phyloP scores from a whole-genome alignment of 1,140 invertebrate genomes.

The Elysia chlorotica region DNA sequence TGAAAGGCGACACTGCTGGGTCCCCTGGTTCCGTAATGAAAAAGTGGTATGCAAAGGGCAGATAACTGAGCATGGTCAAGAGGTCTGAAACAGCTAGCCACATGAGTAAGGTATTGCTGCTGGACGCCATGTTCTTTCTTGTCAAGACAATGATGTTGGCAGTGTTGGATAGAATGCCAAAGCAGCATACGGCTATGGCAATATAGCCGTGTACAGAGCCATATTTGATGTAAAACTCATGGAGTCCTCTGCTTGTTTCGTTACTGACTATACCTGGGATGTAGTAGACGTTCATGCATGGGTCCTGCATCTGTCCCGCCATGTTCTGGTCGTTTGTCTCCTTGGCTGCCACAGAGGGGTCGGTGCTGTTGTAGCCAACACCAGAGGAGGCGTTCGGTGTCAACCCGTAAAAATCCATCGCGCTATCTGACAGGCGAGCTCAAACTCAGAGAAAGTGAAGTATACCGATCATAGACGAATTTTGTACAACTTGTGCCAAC shows the following conservation, averaged over 20 bases:
- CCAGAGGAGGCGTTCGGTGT: neutral
- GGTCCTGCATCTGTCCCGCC: neutral
- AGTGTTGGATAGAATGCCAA: conserved; percentile 86
- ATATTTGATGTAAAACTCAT: conserved; percentile 48
- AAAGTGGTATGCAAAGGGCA: conserved; percentile 78
- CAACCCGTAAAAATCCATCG: neutral
- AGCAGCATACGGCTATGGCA: conserved; percentile 77
- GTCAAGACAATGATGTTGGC: conserved; percentile 90
- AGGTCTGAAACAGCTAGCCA: conserved; percentile 84
- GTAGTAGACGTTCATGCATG: neutral
- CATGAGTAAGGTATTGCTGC: conserved; percentile 85
- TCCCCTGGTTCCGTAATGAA: conserved; percentile 49
- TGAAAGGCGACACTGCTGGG: conserved; percentile 25
- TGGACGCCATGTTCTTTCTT: conserved; percentile 79
- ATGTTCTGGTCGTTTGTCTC: neutral
- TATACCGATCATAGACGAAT: too few species aligned
- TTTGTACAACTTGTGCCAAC: too few species aligned
- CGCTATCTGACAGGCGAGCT: neutral
- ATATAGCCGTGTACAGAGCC: conserved; percentile 72
- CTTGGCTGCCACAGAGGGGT: neutral
- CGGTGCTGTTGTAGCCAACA: neutral
- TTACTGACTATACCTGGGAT: conserved; percentile 27
- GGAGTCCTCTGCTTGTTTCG: conserved; percentile 17
- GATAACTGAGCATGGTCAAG: conserved; percentile 86
- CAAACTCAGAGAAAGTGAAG: neutral